phyloP scores from a whole-genome alignment of 1,140 invertebrate genomes.

The Batillaria attramentaria region DNA sequence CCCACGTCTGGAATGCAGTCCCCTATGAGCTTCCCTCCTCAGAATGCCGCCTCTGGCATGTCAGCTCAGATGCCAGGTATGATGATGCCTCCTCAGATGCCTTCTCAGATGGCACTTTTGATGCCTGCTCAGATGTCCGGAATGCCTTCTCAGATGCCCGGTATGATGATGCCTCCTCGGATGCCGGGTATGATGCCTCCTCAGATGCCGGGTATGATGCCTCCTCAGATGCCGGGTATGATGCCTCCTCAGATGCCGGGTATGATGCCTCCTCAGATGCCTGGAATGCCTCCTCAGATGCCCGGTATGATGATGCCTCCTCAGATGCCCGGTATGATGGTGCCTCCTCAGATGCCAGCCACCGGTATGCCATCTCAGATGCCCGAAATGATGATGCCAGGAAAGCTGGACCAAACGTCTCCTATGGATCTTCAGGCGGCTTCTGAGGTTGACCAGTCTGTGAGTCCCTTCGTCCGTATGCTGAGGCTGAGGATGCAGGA shows the following conservation, averaged over 20 bases:
- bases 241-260: background rate
- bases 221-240: background rate
- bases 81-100: slow-evolving; percentile 7
- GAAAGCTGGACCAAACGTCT: background rate
- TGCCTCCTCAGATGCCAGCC: background rate
- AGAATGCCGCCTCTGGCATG: background rate
- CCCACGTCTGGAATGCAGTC: too few relatives aligned
- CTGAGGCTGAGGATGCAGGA: background rate
- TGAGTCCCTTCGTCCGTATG: background rate
- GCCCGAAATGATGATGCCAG: background rate
- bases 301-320: slow-evolving; percentile 6
- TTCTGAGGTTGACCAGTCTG: background rate
- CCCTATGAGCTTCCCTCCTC: too few relatives aligned
- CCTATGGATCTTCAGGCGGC: too few relatives aligned
- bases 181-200: background rate
- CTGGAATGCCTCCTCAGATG: background rate
- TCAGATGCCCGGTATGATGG: background rate
- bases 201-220: background rate
- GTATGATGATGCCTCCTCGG: background rate
- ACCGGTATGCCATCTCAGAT: background rate
- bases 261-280: background rate
- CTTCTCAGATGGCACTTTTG: background rate
- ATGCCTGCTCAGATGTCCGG: background rate
- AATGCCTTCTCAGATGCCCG: background rate
- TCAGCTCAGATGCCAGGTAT: background rate